Base-by-base conservation (phyloP, 2,888 invertebrate species). In the Leucophenga maculata region DNA sequence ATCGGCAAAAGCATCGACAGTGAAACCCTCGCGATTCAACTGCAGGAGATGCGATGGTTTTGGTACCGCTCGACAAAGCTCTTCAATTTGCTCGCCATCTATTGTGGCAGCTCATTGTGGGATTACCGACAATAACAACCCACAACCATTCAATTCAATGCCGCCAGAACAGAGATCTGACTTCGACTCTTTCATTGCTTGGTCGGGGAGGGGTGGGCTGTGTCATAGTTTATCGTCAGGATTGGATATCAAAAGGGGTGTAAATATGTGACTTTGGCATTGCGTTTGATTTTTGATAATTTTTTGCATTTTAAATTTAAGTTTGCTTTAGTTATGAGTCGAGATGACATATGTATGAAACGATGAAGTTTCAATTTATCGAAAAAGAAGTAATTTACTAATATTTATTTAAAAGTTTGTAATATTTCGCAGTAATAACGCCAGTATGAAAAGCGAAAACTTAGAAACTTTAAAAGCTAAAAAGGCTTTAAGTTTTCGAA, bases 31-130 rank as follows among this genome's bases (percentile, higher is more conserved):
- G 71, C 69, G 59, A 52, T 68, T 69, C 70, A 65, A 55, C 73
- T 44, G 70, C 66, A 70, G 64, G 50, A 62, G 44, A 32, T 62
- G 62, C 62, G 20, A 20, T 52, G 18, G 52, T 52, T 52, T 20
- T 52, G 18, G 52, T 52, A 18, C 62, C 59, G 18, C 73, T 74
- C 78, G 78, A 76, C 79, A 77, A 84, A 83, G 83, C 82, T 82
- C 79, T 81, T 85, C 85, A 84, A 84, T 84, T 84, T 85, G 84
- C 85, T 83, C 81, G 77, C 81, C 85, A 75, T 82, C 84, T 82
- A 85, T 85, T 85, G 82, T 82, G 82, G 85, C 78, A 83, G 84
- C 85, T 85, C 85, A 83, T 82, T 85, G 85, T 82, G 80, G 85
- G 84, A 84, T 84, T 84, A 84, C 78, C 75, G 74, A 72, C 68